Evolutionary conservation across 2,113 vertebrate genomes (phyloP).

Genomic region (Rhagologus leucostigma): DNA sequence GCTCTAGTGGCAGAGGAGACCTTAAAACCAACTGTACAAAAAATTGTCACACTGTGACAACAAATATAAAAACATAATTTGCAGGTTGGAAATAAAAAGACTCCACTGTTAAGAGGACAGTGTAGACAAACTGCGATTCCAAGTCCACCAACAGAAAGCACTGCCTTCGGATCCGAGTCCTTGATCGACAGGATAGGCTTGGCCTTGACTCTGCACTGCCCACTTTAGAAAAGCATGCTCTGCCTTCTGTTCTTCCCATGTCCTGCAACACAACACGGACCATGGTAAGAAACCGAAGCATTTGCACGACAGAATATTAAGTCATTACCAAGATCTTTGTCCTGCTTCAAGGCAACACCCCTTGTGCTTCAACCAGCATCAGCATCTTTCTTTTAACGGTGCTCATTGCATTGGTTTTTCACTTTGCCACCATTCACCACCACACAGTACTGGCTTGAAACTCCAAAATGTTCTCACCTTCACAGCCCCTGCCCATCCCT

Average conservation of each 20-base stretch:
- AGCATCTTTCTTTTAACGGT: neutral
- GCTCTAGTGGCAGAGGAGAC: slow-evolving; percentile 84
- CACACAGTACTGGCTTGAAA: neutral
- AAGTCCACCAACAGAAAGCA: slow-evolving; percentile 78
- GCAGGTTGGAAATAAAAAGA: slow-evolving; percentile 83
- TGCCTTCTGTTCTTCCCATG: slow-evolving; percentile 98
- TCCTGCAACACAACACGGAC: slow-evolving; percentile 77
- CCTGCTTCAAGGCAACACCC: neutral
- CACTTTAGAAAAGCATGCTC: slow-evolving; percentile 96
- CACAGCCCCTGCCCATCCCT: neutral
- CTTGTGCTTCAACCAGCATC: neutral
- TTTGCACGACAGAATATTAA: neutral
- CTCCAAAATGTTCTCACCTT: neutral
- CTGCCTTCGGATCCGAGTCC: slow-evolving; percentile 74
- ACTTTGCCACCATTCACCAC: neutral
- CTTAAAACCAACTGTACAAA: slow-evolving; percentile 84
- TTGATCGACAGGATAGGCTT: slow-evolving; percentile 58
- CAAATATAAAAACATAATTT: slow-evolving; percentile 83
- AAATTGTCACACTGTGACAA: slow-evolving; percentile 86
- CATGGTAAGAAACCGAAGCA: slow-evolving; percentile 48
- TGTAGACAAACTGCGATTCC: slow-evolving; percentile 77
- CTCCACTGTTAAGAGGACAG: slow-evolving; percentile 81
- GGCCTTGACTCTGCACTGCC: slow-evolving; percentile 62
- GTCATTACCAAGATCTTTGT: neutral
- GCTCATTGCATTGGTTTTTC: neutral